Base-by-base conservation (phyloP, 2,888 invertebrate genomes). In the Abscondita cerata region DNA sequence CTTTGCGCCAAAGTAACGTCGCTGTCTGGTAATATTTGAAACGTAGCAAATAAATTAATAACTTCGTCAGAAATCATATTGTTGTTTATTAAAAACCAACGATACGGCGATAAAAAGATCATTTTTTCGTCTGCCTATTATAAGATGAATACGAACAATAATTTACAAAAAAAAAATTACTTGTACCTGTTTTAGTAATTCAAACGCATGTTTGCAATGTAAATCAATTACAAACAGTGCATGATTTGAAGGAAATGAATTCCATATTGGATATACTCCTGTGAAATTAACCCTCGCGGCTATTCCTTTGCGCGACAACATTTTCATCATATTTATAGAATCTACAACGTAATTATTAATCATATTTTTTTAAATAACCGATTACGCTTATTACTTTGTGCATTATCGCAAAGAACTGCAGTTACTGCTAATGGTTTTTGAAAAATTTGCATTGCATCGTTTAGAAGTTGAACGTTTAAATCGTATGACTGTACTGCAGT, bases 81-180 rank as follows among this genome's bases (percentile, higher is more conserved):
- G 8, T 38, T 15, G 15, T 40, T 63, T 5, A 59, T 13, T 12
- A 73, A 57, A 1, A 86, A 64, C 86, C 86, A 86, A 52, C 83
- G 80, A 68, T 81, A 83, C 0, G 86, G 85, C 0, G 82, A 79
- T 51, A 80, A 80, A 72, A 85, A 85, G 59, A 80, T 79, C 2
- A 81, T 81, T 11, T 76, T 67, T 8, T 74, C 65, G 55, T 80
- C 81, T 1, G 82, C 83, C 85, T 85, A 67, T 20, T 75, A 73
- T 13, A 52, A 33, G n/a, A n/a, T 38, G 41, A 47, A 47, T 19
- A 5, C 5, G 6, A 2, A 19, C 25, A 12, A 1, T 12, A 15
- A 40, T 40, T 13, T 12, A 12, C 15, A 13, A 12, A 3, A 15
- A 25, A 25, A 2, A 25, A 25, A 25, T 6, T 40, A 40, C 5